Conservation (phyloP, 2,113 vertebrate genomes). For the Zonotrichia leucophrys region DNA sequence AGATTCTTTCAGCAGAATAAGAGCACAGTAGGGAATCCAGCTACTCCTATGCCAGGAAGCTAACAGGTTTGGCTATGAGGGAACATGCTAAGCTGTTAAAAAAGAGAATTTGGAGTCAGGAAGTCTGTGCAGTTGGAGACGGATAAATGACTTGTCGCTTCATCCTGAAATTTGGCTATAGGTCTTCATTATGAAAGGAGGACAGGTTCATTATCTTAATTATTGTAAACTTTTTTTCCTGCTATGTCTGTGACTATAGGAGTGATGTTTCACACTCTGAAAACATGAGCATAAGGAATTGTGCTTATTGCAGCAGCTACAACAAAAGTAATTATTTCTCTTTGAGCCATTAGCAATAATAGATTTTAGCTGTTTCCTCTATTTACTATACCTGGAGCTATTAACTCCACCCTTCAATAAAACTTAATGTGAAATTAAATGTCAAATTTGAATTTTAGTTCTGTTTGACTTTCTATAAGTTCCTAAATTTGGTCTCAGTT, state of each 20-base stretch:
- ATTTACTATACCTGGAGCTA: not conserved
- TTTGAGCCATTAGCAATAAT: not conserved
- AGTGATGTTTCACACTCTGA: not conserved
- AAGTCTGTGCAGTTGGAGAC: not conserved
- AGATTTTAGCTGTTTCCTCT: not conserved
- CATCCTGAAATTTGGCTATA: not conserved
- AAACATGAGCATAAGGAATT: not conserved
- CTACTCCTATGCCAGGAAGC: not conserved
- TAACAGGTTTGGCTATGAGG: not conserved
- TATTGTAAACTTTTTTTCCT: not conserved
- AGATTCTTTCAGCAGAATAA: not conserved
- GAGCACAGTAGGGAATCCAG: not conserved
- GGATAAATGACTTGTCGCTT: not conserved
- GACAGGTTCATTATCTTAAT: not conserved
- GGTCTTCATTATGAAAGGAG: not conserved
- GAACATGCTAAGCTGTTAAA: not conserved
- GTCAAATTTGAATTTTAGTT: not conserved
- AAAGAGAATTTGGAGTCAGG: not conserved
- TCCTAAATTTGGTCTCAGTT: not conserved
- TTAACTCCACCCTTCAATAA: not conserved
- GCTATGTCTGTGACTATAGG: not conserved
- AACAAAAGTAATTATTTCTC: not conserved
- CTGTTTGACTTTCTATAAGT: not conserved
- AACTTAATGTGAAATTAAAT: not conserved
- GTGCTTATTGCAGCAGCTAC: not conserved